Percentiles rank a stretch among this genome's conserved stretches.
Evolutionary conservation across 2,797 vertebrate species (phyloP).

Genomic region (Pipistrellus nathusii): DNA sequence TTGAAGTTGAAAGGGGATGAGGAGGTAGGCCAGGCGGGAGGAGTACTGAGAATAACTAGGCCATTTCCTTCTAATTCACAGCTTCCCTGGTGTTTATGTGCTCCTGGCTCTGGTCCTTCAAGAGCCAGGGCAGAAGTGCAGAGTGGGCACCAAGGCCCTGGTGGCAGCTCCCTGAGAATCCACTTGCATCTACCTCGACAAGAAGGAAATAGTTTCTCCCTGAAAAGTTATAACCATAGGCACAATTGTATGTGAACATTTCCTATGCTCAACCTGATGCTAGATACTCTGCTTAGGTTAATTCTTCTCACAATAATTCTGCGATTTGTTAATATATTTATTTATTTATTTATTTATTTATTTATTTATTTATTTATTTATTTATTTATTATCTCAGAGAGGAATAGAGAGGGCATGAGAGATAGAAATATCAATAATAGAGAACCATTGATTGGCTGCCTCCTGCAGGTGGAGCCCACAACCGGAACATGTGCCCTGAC

Average conservation of each 20-base stretch:
- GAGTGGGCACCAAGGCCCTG: not conserved
- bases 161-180: not conserved
- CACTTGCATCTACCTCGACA: not conserved
- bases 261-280: not conserved
- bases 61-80: not conserved
- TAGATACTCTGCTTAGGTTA: not conserved
- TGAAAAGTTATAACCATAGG: not conserved
- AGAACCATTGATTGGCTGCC: too few species aligned
- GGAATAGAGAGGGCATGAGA: too few species aligned
- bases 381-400: too few species aligned
- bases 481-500: too few species aligned
- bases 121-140: not conserved
- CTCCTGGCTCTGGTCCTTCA: not conserved
- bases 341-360: too few species aligned
- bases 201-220: not conserved
- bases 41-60: not conserved
- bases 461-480: too few species aligned
- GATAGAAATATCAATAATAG: too few species aligned
- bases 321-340: not conserved
- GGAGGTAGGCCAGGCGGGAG: not conserved
- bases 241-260: not conserved
- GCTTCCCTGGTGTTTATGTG: not conserved
- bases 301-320: not conserved
- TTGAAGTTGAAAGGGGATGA: not conserved
- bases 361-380: too few species aligned